Percentiles rank a stretch among this genome's conserved stretches.
These are phyloP conservation scores for Drosophila yakuba DNA, from an alignment of 1,140 invertebrate species.

Conservation along the genomic window DNA sequence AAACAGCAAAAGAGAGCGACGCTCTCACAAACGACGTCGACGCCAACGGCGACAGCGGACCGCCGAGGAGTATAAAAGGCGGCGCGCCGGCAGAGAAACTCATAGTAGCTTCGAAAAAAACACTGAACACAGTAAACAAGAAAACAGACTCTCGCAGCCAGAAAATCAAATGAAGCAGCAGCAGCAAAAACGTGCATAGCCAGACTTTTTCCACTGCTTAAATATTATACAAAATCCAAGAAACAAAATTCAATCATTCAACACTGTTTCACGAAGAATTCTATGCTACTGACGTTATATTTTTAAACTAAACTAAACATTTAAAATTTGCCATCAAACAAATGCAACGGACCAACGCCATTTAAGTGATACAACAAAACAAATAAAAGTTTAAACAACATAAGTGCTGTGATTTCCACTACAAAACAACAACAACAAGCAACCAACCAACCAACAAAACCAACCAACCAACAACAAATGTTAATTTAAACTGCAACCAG, in stretches of 20 bases:
- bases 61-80: constrained; percentile 63
- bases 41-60: neutral
- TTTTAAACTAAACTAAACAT: constrained; percentile 18
- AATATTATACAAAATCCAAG: neutral
- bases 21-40: constrained; percentile 1
- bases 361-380: constrained; percentile 79
- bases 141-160: constrained; percentile 1
- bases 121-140: constrained; percentile 18
- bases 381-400: constrained; percentile 69
- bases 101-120: constrained; percentile 84
- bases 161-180: constrained; percentile 48
- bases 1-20: constrained; percentile 3
- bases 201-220: constrained; percentile 66
- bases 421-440: constrained; percentile 72
- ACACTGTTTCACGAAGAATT: constrained; percentile 80
- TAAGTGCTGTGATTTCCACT: constrained; percentile 84
- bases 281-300: constrained; percentile 58
- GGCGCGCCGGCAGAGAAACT: constrained; percentile 29
- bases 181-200: constrained; percentile 62
- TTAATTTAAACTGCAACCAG: constrained; percentile 56
- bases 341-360: constrained; percentile 84
- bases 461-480: constrained; percentile 42
- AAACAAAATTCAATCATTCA: constrained; percentile 25
- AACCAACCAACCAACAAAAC: constrained; percentile 45
- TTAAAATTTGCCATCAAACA: constrained; percentile 80